Base-by-base conservation (phyloP, 2,113 vertebrate genomes). In the Cephalophus harveyi region DNA sequence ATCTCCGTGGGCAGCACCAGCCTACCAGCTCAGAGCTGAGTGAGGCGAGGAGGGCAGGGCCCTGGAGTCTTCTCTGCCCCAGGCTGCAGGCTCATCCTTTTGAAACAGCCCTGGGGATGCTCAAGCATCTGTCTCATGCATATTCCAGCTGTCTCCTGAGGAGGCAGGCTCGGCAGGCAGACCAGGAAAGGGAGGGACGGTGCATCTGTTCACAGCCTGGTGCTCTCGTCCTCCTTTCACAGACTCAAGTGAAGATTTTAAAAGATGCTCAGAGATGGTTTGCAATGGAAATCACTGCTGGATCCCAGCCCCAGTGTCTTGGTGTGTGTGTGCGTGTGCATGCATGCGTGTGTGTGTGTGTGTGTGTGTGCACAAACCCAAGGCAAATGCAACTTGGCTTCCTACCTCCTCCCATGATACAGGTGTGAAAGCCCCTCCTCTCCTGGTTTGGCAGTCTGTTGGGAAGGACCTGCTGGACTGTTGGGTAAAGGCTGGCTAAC, bases 261-360 rank as follows among this genome's bases (percentile, higher is more conserved):
- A 91, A 36, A 28, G 74, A 74, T 87, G 81, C 81, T 94, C 64
- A 74, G 92, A 96, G 82, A 74, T n/a, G 50, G 46, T 62, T 78
- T 86, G 67, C 46, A 54, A 40, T 46, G 79, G 55, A 95, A 94
- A 89, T 54, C 67, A 57, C 54, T 19, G 0, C 28, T 17, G 6
- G 27, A 43, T 67, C 62, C 33, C 82, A 36, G 2, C 15, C 36
- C 25, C 54, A 83, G 67, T 36, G 43, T 88, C 74, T 87, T 16
- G n/a, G 60, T 60, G 57, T 36, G 36, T 2, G 55, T 12, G 50
- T 64, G 48, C 7, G 3, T 43, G 12, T 28, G n/a, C 12, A 1
- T 27, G 19, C 59, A 48, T n/a, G 50, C 25, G 4, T 25, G 52
- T 27, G 78, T 50, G 27, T 46, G 76, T 48, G 76, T 48, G 46